phyloP scores from a whole-genome alignment of 2,797 vertebrate species.

The Diplodus puntazzo region DNA sequence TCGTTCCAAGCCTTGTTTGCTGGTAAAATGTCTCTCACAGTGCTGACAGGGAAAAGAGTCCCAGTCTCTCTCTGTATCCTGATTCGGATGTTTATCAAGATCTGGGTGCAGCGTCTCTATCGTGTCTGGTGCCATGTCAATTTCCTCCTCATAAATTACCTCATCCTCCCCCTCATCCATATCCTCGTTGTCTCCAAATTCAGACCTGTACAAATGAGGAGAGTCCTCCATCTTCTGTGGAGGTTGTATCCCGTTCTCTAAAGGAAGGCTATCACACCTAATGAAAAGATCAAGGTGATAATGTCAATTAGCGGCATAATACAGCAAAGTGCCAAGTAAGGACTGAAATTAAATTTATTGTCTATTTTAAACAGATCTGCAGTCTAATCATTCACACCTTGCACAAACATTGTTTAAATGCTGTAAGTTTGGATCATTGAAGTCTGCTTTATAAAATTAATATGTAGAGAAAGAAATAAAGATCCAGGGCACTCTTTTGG shows the following conservation, averaged over 20 bases:
- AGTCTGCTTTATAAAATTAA: neutral
- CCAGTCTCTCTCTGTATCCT: conserved; percentile 81
- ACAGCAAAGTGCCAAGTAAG: neutral
- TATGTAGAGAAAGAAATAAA: no score
- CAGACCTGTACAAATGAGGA: conserved; percentile 59
- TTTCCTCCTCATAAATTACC: conserved; percentile 48
- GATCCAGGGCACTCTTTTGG: no score
- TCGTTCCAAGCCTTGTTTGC: conserved; percentile 90
- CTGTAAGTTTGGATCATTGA: neutral
- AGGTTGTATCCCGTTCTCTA: conserved; percentile 71
- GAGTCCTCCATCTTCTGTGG: conserved; percentile 71
- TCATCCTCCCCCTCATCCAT: conserved; percentile 55
- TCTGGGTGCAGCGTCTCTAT: conserved; percentile 63
- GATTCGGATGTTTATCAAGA: conserved; percentile 50
- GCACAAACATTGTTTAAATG: neutral
- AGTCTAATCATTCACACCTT: neutral
- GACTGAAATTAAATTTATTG: neutral
- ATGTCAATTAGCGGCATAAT: conserved; percentile 2
- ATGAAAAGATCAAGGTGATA: conserved; percentile 35
- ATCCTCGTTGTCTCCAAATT: conserved; percentile 55
- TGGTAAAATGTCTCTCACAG: conserved; percentile 91
- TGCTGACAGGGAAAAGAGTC: conserved; percentile 90
- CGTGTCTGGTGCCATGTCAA: conserved; percentile 74
- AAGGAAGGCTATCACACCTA: conserved; percentile 72
- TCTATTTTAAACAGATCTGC: neutral